Base-by-base conservation (phyloP, 1,140 invertebrate genomes). In the Heliconius himera region DNA sequence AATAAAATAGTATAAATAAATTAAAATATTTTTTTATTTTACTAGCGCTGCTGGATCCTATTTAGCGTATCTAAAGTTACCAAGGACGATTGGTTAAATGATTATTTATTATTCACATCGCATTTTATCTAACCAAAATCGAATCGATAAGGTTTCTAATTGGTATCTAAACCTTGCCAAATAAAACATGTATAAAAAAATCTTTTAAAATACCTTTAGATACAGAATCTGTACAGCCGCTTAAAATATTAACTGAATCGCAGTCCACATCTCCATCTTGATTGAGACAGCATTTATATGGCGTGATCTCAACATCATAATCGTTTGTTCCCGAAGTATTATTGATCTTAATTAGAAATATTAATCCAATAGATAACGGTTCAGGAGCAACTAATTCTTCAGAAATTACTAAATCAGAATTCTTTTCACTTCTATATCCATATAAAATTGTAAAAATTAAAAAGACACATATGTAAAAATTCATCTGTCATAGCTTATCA, bases 281-380 rank as follows among this genome's bases (percentile, higher is more conserved):
- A 11, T 84, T 73, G 46, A 92, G 77, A 56, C 90, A 93, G 60
- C 92, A 94, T 77, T 85, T 71, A n/a, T 91, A 89, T 8, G 88
- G 87, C 5, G 74, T 83, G 6, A 90, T 26, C 22, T 88, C 84
- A 0, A 92, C 84, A 22, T 85, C 54, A 71, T 78, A 87, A 80
- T 90, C 90, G 33, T 87, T 79, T 13, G 74, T n/a, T 22, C 51
- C 70, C 0, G 87, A 85, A 0, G 85, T 88, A 76, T 91, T 93
- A 49, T 88, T 90, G 3, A 92, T 76, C n/a, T 80, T 81, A 8
- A 89, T 66, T 70, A 74, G 87, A 66, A 93, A 89, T 70, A 85
- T 74, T 33, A 93, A 80, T 1, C 89, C 91, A 2, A 88, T 79
- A 11, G 85, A 80, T 8, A 29, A 78, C 0, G 87, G 82, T 1